Conservation (phyloP, 2,113 vertebrate species). For the Paratilapia polleni region DNA sequence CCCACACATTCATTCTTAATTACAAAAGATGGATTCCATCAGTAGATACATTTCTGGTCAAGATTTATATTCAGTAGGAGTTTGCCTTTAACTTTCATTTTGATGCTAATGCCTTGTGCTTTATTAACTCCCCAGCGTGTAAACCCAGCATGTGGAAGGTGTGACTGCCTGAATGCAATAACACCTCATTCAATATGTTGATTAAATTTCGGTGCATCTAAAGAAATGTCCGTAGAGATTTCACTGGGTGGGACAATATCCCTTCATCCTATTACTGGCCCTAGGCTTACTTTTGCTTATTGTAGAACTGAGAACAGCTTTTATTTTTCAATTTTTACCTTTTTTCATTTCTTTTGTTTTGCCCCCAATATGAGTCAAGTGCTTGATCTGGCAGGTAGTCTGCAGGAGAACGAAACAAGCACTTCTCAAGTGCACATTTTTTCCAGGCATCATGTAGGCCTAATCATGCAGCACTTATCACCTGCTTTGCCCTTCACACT, state of each 20-base stretch:
- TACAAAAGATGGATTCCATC: conserved; percentile 70
- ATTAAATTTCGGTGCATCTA: conserved; percentile 66
- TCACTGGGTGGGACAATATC: conserved; percentile 42
- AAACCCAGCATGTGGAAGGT: conserved; percentile 52
- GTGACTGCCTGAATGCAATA: conserved; percentile 52
- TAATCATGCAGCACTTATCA: conserved; percentile 52
- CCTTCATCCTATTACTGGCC: conserved; percentile 32
- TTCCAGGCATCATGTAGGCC: conserved; percentile 30
- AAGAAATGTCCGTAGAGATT: conserved; percentile 51
- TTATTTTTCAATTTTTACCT: not conserved
- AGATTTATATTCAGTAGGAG: conserved; percentile 65
- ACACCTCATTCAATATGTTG: conserved; percentile 62
- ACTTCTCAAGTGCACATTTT: conserved; percentile 33
- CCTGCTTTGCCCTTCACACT: conserved; percentile 44
- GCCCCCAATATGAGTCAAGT: not conserved
- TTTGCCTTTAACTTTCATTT: conserved; percentile 69
- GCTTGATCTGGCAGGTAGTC: conserved; percentile 15
- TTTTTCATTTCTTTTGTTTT: not conserved
- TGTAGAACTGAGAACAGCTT: not conserved
- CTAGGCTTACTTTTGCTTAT: conserved; percentile 27
- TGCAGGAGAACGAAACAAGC: conserved; percentile 18
- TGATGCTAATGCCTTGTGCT: conserved; percentile 57
- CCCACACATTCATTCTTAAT: conserved; percentile 70
- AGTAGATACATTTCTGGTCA: conserved; percentile 53
- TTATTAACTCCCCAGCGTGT: conserved; percentile 55